Evolutionary conservation across 2,888 invertebrate species (phyloP), one percentile per base, ranked within the genome.

Genomic region (Andrena bicolor): DNA sequence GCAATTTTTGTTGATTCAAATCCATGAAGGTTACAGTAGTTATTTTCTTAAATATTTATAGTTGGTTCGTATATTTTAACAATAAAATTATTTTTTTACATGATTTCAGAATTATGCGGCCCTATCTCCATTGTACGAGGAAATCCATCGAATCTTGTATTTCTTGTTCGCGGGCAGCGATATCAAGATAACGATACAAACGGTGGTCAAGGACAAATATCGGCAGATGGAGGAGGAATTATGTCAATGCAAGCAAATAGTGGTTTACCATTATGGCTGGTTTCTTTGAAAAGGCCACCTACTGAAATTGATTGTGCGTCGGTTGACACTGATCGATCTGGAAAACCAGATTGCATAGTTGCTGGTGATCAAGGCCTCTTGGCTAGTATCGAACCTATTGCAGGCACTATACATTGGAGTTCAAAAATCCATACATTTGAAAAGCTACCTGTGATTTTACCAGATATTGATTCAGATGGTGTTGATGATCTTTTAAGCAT

Each of bases 261-360:
- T 6, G 97, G 97, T 0, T 95, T 96, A 79, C 95, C 96, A 0
- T 96, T 96, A 2, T 97, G 97, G 97, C 96, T 96, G 90, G 96
- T 96, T 32, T 95, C 96, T 83, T 96, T 97, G 90, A 95, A 95
- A 56, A 95, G 96, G 88, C 95, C 96, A 87, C 97, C 97, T 0
- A 95, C 95, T 30, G 96, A 96, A 90, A 96, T 97, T 48, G 96
- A 97, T 91, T 98, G 98, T 90, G 95, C 96, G 30, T 93, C 96
- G 0, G 94, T 97, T 71, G 97, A 97, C 94, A 96, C 96, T 0
- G 96, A 97, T 92, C 95, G 94, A 69, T 96, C 97, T 91, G 96
- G 96, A 10, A 95, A 96, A 72, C 95, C 96, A 13, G 97, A 97
- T 90, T 98, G 98, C 87, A 94, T 98, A 73, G 95, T 97, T 5